These are phyloP conservation scores for Macropis europaea DNA, from an alignment of 2,888 invertebrate genomes.

Conservation along the genomic window DNA sequence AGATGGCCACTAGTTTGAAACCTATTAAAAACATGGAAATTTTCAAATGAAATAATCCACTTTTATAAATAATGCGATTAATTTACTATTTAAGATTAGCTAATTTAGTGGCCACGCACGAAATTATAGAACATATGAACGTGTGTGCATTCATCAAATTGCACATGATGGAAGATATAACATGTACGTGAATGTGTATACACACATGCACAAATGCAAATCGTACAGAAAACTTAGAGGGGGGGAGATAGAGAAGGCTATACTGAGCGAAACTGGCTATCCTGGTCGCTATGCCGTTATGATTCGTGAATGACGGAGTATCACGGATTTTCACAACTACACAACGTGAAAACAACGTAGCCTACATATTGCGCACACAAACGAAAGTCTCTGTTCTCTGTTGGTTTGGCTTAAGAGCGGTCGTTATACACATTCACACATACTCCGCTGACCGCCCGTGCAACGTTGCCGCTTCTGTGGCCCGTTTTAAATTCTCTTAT, in stretches of 20 bases:
- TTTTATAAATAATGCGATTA: background rate
- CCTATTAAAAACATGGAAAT: conserved; percentile 28
- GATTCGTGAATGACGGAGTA: conserved; percentile 56
- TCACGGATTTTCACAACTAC: conserved; percentile 36
- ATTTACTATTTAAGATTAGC: background rate
- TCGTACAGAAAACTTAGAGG: background rate
- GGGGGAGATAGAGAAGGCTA: background rate
- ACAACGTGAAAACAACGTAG: conserved; percentile 39
- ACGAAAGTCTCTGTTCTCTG: conserved; percentile 9
- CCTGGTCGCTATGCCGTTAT: conserved; percentile 38
- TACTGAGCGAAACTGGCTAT: conserved; percentile 17
- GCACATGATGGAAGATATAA: too few relatives aligned
- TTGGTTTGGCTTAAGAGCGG: conserved; percentile 5
- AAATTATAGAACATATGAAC: too few relatives aligned
- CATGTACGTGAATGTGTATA: too few relatives aligned
- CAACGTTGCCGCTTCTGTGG: conserved; percentile 56
- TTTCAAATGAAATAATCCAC: background rate
- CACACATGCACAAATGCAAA: too few relatives aligned
- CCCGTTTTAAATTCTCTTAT: conserved; percentile 59
- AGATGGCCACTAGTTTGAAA: background rate
- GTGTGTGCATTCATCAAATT: too few relatives aligned
- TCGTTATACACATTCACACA: conserved; percentile 19
- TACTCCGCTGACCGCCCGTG: conserved; percentile 41
- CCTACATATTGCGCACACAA: conserved; percentile 38
- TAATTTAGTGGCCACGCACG: too few relatives aligned